Evolutionary conservation across 2,888 invertebrate genomes (phyloP).

Genomic region (Acanthosoma haemorrhoidale): DNA sequence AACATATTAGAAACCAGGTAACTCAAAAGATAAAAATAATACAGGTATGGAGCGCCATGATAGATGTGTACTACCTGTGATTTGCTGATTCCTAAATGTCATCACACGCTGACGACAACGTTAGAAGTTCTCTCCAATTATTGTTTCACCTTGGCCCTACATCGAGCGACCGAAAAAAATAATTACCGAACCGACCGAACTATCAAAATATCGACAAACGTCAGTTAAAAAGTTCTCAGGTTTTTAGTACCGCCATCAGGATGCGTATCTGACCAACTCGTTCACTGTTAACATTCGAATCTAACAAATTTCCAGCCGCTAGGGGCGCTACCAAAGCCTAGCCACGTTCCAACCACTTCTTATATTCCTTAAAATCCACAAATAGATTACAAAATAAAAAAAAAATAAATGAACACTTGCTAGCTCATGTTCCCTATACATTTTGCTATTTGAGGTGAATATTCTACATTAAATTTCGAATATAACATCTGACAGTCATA

Average conservation of each 20-base stretch:
- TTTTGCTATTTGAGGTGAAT: no score
- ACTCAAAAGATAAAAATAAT: neutral
- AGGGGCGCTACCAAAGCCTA: slow-evolving; percentile 1
- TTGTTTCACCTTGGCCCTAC: neutral
- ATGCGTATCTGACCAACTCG: slow-evolving; percentile 11
- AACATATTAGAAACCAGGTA: neutral
- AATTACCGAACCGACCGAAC: neutral
- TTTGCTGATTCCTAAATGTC: slow-evolving; percentile 27
- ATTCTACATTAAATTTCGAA: neutral
- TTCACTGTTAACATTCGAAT: slow-evolving; percentile 17
- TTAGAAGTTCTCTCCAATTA: neutral
- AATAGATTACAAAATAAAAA: no score
- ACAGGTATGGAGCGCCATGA: slow-evolving; percentile 24
- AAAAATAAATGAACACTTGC: no score
- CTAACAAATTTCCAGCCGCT: neutral
- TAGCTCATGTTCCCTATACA: no score
- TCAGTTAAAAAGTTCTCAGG: slow-evolving; percentile 5
- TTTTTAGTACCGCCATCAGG: slow-evolving; percentile 13
- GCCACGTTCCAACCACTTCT: neutral
- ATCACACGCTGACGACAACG: slow-evolving; percentile 17
- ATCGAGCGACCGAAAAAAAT: neutral
- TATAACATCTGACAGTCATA: neutral
- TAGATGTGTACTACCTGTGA: slow-evolving; percentile 30
- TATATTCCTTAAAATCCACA: neutral
- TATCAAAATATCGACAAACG: slow-evolving; percentile 12